Evolutionary conservation across 2,888 invertebrate genomes (phyloP), one percentile per base, ranked within the genome.

Genomic region (Conistra vaccinii): DNA sequence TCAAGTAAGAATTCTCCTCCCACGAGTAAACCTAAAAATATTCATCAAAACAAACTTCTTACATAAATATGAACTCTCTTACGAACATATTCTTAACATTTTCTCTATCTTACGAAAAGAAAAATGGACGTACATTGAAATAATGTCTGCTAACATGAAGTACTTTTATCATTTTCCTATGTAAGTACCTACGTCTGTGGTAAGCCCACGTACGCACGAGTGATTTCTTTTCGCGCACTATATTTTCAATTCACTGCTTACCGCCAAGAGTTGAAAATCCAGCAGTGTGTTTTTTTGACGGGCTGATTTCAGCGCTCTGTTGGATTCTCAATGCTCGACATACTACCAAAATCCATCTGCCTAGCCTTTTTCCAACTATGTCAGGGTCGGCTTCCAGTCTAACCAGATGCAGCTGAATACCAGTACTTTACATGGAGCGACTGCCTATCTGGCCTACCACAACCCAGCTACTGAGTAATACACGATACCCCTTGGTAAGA

Each of bases 61-160:
- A n/a, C 23, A 55, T 32, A 66, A 74, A 78, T 61, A 61, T 23
- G 14, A 32, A 29, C 2, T 32, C 39, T 60, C 17, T 32, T 48
- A 32, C 17, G 26, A 74, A 75, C 51, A 67, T 62, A 66, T 67
- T 74, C 65, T 32, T 51, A 76, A 76, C 81, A 89, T 84, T 84
- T 81, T 86, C 73, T 83, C 67, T 73, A 81, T 69, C 61, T 80
- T 12, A 23, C 39, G 39, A 12, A 6, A 85, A 89, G 85, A 89
- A 88, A 90, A 89, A 90, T 90, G 83, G 53, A 76, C 67, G 62
- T 51, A 81, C 81, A 85, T 87, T 85, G 88, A 89, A 87, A 87
- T 89, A 89, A 85, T 80, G 81, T 86, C 73, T 85, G 82, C 83
- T 76, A 84, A 82, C 83, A 79, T 69, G 80, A 71, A 80, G 79